These are phyloP conservation scores for Actinostola sp. DNA, from an alignment of 92 coral and sea anemone genomes.

Conservation along the genomic window DNA sequence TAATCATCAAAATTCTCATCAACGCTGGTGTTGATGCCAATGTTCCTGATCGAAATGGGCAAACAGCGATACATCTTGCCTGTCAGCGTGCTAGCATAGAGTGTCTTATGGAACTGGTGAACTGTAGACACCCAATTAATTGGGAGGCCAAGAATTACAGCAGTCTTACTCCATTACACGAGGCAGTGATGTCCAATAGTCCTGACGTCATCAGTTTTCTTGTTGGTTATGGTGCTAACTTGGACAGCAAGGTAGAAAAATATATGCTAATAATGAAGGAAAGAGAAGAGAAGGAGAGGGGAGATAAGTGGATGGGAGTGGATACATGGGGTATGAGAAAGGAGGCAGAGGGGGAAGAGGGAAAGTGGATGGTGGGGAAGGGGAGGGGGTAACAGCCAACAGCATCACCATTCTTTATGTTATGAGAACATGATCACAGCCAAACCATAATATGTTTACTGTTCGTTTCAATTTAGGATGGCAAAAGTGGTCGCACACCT, in stretches of 20 bases:
- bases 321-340: no score
- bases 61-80: constrained; percentile 85
- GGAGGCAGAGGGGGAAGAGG: no score
- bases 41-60: constrained; percentile 95
- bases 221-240: constrained; percentile 79
- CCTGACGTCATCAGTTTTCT: constrained; percentile 59
- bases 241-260: constrained; percentile 73
- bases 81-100: constrained; percentile 67
- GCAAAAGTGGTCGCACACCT: constrained; percentile 96
- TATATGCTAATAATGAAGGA: background rate
- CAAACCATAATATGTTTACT: background rate
- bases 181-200: constrained; percentile 74
- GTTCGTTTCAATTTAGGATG: constrained; percentile 62
- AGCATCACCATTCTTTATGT: no score
- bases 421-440: no score
- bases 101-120: constrained; percentile 71
- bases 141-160: constrained; percentile 71
- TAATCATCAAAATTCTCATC: constrained; percentile 59
- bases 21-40: constrained; percentile 79
- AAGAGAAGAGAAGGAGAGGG: background rate
- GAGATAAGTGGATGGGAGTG: background rate
- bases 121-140: constrained; percentile 22
- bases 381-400: no score
- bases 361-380: no score
- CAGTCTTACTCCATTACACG: constrained; percentile 87